Base-by-base conservation (phyloP, 2,797 vertebrate genomes). In the Siniperca undulata region DNA sequence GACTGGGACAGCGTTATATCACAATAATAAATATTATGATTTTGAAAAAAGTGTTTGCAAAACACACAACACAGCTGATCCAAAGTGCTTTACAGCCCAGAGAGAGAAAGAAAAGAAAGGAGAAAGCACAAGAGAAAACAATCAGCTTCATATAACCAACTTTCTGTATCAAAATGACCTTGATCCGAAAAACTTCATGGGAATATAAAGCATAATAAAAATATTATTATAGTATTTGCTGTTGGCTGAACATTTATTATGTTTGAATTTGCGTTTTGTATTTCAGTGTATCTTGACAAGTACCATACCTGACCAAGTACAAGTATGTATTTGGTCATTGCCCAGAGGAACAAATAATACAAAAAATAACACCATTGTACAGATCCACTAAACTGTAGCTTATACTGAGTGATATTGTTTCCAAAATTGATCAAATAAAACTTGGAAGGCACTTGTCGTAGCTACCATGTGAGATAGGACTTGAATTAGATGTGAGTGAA, bases 401-500 rank as follows among this genome's bases (percentile, higher is more conserved):
- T 69, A 6, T 40, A 20, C 7, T 56, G 11, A 44, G 19, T 19
- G 8, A 52, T 30, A 10, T 6, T 67, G 56, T 64, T 60, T 40
- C 38, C 44, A 27, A 42, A 70, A n/a, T 27, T 14, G n/a, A 62
- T 60, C 7, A 30, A n/a, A 14, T 38, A 36, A 36, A 5, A 36
- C 34, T 36, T 36, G 7, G 36, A 36, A 36, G 36, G 36, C 36
- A 36, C 36, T 36, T 36, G 36, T 81, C 78, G 70, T 62, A 52
- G 13, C 56, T 78, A 78, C 73, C 65, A 66, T 85, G 74, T 74
- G 64, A 88, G 40, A 44, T 75, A 77, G 86, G 52, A 83, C 71
- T 56, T 79, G 65, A 59, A 83, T 84, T 86, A 78, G 69, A 82
- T 81, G 76, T 74, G 75, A 87, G 46, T 59, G 83, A 73, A 78